Base-by-base conservation (phyloP, 2,797 vertebrate species). In the Lates japonicus region DNA sequence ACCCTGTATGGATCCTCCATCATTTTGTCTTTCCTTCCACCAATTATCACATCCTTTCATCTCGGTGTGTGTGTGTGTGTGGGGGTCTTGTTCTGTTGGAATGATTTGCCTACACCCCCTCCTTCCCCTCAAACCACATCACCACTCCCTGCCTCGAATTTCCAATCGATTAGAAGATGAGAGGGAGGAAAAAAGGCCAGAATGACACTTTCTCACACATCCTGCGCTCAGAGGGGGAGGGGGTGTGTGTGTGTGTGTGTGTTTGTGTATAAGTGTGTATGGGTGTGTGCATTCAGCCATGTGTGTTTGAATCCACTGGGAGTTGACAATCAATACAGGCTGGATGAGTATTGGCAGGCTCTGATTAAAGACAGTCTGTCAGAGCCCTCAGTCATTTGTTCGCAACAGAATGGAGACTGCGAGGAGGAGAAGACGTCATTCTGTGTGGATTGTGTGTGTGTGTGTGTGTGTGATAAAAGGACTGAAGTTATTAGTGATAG, bases 121-220 rank as follows among this genome's bases (percentile, higher is more conserved):
- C 67, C 49, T 35, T 65, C 69, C 64, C 60, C 12, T 55, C 55
- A 41, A 9, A 33, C 64, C 61, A 46, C 16, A 13, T 61, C 78
- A 74, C 73, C 72, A 59, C 73, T 65, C 67, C 62, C 51, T 48
- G 52, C 62, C 83, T 87, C 73, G 0, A 74, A 82, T 91, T 86
- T 90, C 84, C 72, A 46, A 95, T 95, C 71, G 92, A 95, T 95
- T 90, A 88, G 86, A 90, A 85, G 89, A 92, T 74, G 82, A 86
- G 85, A 82, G 61, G 52, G 39, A 63, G 33, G 78, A 88, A 88
- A 90, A 71, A 73, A 35, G 82, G 63, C 78, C 68, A 76, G 84
- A 86, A 86, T 93, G 91, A 93, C 93, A 92, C 64, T 88, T 90
- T 85, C 85, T 67, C 84, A 80, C 80, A 80, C 87, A 80, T 83